These are phyloP conservation scores for Vespertilio murinus DNA, from an alignment of 2,797 vertebrate species.

Conservation along the genomic window DNA sequence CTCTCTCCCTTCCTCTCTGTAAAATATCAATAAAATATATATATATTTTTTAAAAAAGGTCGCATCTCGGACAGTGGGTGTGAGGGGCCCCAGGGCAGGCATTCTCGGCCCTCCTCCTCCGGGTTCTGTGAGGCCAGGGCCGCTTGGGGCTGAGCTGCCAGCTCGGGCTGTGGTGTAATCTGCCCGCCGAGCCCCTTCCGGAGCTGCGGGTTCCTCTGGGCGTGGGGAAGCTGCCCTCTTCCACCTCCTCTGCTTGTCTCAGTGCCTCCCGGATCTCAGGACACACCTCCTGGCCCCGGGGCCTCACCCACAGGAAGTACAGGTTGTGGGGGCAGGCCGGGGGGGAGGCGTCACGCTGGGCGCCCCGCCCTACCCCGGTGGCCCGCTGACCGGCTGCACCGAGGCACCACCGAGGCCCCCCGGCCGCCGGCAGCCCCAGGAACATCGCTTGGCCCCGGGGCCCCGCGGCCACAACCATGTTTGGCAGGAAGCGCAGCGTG, in stretches of 20 bases:
- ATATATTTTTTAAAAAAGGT: no score
- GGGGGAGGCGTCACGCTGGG: constrained; percentile 1
- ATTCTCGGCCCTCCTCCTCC: neutral
- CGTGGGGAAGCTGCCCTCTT: constrained; percentile 69
- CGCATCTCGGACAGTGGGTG: neutral
- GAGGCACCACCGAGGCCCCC: neutral
- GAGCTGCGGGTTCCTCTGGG: constrained; percentile 74
- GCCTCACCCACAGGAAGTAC: constrained; percentile 78
- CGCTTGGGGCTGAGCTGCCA: constrained; percentile 14
- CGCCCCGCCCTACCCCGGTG: neutral
- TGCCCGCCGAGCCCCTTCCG: constrained; percentile 73
- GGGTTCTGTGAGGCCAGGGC: constrained; percentile 46
- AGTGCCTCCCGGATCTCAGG: constrained; percentile 45
- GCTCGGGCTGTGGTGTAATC: constrained; percentile 68
- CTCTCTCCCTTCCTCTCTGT: no score
- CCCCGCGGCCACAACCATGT: constrained; percentile 84
- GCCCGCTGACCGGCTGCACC: neutral
- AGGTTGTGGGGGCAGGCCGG: constrained; percentile 7
- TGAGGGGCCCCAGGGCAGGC: neutral
- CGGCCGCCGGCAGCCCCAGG: constrained; percentile 39
- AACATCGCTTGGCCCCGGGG: constrained; percentile 24
- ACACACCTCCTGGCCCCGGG: constrained; percentile 56
- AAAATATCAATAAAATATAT: no score
- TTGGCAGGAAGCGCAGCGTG: constrained; percentile 94
- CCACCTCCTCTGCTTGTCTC: constrained; percentile 41